Evolutionary conservation across 2,888 invertebrate species (phyloP), one percentile per base, ranked within the genome.

Genomic region (Platerodrilus igneus): DNA sequence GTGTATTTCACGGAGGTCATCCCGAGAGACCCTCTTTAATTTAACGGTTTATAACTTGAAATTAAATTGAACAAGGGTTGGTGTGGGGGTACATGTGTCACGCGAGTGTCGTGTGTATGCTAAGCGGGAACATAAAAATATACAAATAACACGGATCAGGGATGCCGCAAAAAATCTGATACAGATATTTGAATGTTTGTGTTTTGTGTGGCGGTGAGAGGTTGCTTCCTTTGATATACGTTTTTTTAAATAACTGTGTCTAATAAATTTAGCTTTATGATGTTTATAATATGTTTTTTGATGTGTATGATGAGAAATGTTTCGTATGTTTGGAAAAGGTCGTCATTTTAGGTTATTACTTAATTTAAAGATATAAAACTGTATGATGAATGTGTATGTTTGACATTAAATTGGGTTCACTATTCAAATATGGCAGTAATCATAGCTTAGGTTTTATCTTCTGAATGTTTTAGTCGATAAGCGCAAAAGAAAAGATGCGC

Each of bases 21-120:
- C 62, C 60, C 57, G 34, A 21, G 63, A 58, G 62, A 62, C 48
- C 55, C 57, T 58, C 59, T 62, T 64, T 64, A 66, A 66, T 66
- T 66, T 66, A 66, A 65, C 66, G 66, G 59, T 62, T 64, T 64
- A 66, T 65, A 66, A 65, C 62, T 62, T 63, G 64, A 63, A 62
- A 66, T 65, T 66, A 65, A 66, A 65, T 64, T 60, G 61, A 62
- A 60, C 60, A 39, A n/a, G 42, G 46, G 41, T 25, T 33, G 41
- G 32, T 20, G 33, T 26, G 46, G 46, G 45, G 46, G 35, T 42
- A 40, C 34, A 42, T 46, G 48, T 48, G 59, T 59, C 62, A 60
- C 60, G 58, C 59, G 59, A 60, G 58, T 52, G 55, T 60, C 60
- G 58, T 62, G 58, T 60, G 53, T 62, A 61, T 60, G 60, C 60